These are phyloP conservation scores for Hypolimnas misippus DNA, from an alignment of 2,888 invertebrate species.

Conservation along the genomic window DNA sequence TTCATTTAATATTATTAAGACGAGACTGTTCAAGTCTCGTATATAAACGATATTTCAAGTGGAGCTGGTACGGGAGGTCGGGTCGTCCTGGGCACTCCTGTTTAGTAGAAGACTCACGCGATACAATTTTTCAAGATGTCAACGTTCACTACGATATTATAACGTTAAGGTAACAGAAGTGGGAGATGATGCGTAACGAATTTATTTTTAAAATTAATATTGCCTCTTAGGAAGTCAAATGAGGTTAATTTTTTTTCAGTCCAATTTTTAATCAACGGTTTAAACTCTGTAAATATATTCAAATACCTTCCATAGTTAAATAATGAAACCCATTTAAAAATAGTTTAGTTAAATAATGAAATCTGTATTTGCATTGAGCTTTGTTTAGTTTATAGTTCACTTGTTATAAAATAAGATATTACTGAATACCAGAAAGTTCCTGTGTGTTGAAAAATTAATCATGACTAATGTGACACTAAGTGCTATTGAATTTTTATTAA, in stretches of 20 bases:
- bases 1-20: conserved; percentile 27
- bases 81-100: conserved; percentile 30
- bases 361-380: too few species aligned
- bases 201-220: conserved; percentile 42
- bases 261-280: too few species aligned
- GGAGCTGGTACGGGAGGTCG: conserved; percentile 12
- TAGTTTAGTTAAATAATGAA: too few species aligned
- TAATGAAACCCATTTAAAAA: too few species aligned
- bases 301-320: neutral
- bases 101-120: conserved; percentile 48
- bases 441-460: too few species aligned
- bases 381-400: too few species aligned
- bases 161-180: conserved; percentile 36
- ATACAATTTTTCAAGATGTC: conserved; percentile 52
- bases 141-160: conserved; percentile 44
- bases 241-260: neutral
- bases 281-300: neutral
- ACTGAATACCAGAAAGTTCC: too few species aligned
- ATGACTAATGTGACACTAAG: too few species aligned
- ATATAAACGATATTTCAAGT: conserved; percentile 38
- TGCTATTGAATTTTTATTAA: too few species aligned
- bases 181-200: conserved; percentile 32
- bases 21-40: conserved; percentile 23
- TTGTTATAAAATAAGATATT: too few species aligned
- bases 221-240: conserved; percentile 9